These are phyloP conservation scores for Palloptera scutellata DNA, from an alignment of 2,888 invertebrate species.

Conservation along the genomic window DNA sequence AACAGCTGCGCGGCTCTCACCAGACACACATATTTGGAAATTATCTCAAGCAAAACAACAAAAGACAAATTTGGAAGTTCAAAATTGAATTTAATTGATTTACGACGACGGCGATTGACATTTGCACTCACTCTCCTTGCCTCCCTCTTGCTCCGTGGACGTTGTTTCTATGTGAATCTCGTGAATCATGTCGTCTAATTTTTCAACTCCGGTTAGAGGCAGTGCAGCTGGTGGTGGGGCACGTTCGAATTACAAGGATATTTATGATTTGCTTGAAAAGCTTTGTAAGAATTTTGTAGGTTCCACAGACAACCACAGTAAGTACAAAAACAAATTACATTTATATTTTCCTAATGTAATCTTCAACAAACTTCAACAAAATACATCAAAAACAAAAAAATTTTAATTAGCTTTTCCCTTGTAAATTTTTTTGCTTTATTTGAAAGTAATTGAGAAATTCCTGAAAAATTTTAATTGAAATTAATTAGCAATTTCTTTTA, in stretches of 20 bases:
- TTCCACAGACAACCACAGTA: slow-evolving; percentile 47
- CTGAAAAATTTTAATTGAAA: too few relatives aligned
- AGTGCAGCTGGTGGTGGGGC: slow-evolving; percentile 28
- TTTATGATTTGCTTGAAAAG: slow-evolving; percentile 51
- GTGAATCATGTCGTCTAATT: slow-evolving; percentile 9
- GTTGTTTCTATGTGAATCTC: too few relatives aligned
- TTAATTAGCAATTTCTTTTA: slow-evolving; percentile 12
- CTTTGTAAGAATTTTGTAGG: slow-evolving; percentile 50
- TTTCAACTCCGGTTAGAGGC: too few relatives aligned
- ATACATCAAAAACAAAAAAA: not conserved
- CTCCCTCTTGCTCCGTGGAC: not conserved
- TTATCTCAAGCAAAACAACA: not conserved
- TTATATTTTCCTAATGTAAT: slow-evolving; percentile 9
- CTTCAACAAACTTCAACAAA: not conserved
- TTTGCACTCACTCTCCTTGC: not conserved
- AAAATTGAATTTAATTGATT: slow-evolving; percentile 9
- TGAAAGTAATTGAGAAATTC: too few relatives aligned
- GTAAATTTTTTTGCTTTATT: not conserved
- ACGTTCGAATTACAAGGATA: slow-evolving; percentile 50
- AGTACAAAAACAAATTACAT: slow-evolving; percentile 29
- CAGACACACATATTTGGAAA: not conserved
- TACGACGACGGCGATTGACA: not conserved
- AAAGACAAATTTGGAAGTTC: not conserved
- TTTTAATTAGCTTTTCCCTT: not conserved
- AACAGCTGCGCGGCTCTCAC: not conserved